Evolutionary conservation across 37 sponge, comb jelly and placozoan genomes (phyloP), one percentile per base, ranked within the genome.

Genomic region (Crambe crambe): DNA sequence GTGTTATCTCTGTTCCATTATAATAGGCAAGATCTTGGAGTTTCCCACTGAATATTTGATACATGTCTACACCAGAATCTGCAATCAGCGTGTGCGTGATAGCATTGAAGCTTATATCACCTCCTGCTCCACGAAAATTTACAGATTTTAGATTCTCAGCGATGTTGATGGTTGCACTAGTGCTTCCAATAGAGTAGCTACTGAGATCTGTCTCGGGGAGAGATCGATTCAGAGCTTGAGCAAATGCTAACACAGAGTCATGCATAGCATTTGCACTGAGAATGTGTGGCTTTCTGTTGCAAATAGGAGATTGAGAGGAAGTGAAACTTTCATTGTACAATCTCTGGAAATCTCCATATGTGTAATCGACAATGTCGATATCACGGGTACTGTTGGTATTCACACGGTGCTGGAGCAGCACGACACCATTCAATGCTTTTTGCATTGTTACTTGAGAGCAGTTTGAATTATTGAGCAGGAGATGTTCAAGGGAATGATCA

Each of bases 241-340:
- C 72, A 59, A 85, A 60, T 57, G 85, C 72, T 72, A 76, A 61
- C 57, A 85, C 85, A 31, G 43, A 30, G 58, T 85, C 85, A 72
- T 85, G 58, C 47, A 77, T 22, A 1, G 56, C 47, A 56, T 58
- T 75, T 8, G 73, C 72, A 20, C 69, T 58, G 29, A 59, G 26
- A n/a, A 31, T 75, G 15, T 56, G 61, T 23, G 5, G 37, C 3
- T 21, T 3, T 25, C 61, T 42, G 51, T 47, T 47, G 51, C 51
- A 47, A 12, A 12, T 47, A 12, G 51, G 51, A 12, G 51, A 47
- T 6, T 6, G 6, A 15, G 12, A 15, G 12, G 6, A 15, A 6
- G 10, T 25, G 37, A 37, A 21, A 30, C 22, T 51, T 6, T 70
- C 39, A 34, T 30, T 36, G 4, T 68, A 18, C 70, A 84, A 42